Percentiles rank a stretch among this genome's conserved stretches.
These are phyloP conservation scores for Eumeta japonica DNA, from an alignment of 1,140 invertebrate species.

Conservation along the genomic window DNA sequence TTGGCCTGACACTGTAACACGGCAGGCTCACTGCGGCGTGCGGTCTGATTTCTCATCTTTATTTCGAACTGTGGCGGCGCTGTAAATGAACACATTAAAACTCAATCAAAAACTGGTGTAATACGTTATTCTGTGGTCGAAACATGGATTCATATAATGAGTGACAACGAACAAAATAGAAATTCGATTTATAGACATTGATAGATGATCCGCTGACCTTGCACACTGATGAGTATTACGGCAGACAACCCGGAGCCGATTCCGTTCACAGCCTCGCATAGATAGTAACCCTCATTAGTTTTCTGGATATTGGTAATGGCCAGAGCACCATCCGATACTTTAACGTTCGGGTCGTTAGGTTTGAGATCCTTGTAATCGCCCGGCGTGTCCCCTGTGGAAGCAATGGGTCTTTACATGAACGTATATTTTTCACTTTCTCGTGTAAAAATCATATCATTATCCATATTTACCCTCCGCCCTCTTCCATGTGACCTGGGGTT, in stretches of 20 bases:
- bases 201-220: conserved; percentile 72
- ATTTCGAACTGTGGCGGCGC: conserved; percentile 93
- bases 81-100: conserved; percentile 40
- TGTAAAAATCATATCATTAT: background rate
- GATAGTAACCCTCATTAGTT: conserved; percentile 83
- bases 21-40: conserved; percentile 84
- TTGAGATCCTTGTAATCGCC: conserved; percentile 91
- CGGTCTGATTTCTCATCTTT: conserved; percentile 86
- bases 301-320: conserved; percentile 82
- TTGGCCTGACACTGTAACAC: conserved; percentile 94
- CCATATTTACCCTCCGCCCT: conserved; percentile 78
- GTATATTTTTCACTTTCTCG: background rate
- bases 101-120: conserved; percentile 2
- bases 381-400: conserved; percentile 73
- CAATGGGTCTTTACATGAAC: conserved; percentile 4
- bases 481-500: conserved; percentile 92
- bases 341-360: conserved; percentile 83
- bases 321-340: conserved; percentile 88
- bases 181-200: too few relatives aligned
- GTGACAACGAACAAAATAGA: too few relatives aligned
- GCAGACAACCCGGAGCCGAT: conserved; percentile 89
- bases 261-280: conserved; percentile 89
- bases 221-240: conserved; percentile 88
- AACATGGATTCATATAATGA: too few relatives aligned
- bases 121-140: too few relatives aligned